A percentile compares a stretch with the other conserved stretches of the same genome.
Evolutionary conservation across 2,888 invertebrate species (phyloP).

Genomic region (Cryptus armator): DNA sequence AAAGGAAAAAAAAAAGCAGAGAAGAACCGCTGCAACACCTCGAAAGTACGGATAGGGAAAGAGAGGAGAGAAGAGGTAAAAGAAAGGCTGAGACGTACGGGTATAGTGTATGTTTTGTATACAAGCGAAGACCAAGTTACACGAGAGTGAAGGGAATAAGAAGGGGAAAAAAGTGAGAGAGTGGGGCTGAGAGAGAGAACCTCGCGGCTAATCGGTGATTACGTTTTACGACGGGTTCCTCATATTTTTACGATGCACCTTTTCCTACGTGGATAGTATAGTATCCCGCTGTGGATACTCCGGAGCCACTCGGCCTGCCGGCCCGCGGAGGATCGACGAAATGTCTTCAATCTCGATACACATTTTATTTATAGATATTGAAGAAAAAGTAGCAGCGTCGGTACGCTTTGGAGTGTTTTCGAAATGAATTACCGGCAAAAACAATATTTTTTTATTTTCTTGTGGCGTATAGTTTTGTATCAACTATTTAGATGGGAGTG

Average conservation of each 20-base stretch:
- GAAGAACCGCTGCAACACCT: constrained; percentile 20
- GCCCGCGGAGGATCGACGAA: neutral
- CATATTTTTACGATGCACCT: constrained; percentile 78
- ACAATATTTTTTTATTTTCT: neutral
- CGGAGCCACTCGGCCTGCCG: constrained; percentile 28
- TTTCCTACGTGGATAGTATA: constrained; percentile 61
- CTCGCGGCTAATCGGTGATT: constrained; percentile 77
- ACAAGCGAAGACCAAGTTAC: constrained; percentile 8
- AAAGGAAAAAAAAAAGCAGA: neutral
- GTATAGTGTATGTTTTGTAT: constrained; percentile 7
- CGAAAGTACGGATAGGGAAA: neutral
- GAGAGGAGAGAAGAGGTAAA: constrained; percentile 10
- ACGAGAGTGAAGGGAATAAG: constrained; percentile 24
- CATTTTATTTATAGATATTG: constrained; percentile 4
- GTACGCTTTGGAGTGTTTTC: neutral
- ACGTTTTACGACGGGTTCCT: constrained; percentile 76
- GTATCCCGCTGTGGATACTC: constrained; percentile 36
- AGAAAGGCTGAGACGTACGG: neutral
- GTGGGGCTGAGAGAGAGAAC: constrained; percentile 50
- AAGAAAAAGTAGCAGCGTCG: neutral
- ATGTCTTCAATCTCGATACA: neutral
- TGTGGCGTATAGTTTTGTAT: too few species aligned
- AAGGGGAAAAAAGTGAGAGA: constrained; percentile 4
- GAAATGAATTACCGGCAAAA: neutral
- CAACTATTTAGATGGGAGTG: too few species aligned